Conservation (phyloP, 2,888 invertebrate species). For the Diachrysia chrysitis region DNA sequence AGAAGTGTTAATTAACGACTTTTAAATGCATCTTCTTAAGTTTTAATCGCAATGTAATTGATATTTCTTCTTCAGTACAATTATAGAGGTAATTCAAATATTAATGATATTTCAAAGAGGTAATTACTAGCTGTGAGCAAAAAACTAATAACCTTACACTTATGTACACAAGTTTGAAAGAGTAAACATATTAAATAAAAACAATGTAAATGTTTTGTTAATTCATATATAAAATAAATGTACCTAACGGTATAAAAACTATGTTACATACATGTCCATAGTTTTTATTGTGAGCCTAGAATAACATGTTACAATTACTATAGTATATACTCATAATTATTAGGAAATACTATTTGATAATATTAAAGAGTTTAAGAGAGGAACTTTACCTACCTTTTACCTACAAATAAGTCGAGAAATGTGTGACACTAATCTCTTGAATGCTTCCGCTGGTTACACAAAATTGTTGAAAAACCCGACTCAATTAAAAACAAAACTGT, state of each 20-base stretch:
- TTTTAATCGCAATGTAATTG: background rate
- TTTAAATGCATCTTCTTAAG: background rate
- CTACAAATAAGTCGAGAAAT: too few species aligned
- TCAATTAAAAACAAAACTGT: too few species aligned
- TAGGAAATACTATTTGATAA: too few species aligned
- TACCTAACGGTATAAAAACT: background rate
- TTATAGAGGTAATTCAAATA: slow-evolving; percentile 1
- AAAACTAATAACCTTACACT: slow-evolving; percentile 26
- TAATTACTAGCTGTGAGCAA: slow-evolving; percentile 28
- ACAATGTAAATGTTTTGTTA: background rate
- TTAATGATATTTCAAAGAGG: slow-evolving; percentile 3
- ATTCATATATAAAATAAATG: background rate
- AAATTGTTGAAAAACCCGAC: too few species aligned
- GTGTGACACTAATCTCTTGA: too few species aligned
- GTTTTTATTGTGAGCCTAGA: background rate
- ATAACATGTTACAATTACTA: background rate
- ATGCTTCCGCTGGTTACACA: too few species aligned
- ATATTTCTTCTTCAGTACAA: background rate
- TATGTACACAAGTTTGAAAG: slow-evolving; percentile 10
- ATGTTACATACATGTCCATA: background rate
- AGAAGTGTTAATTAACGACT: background rate
- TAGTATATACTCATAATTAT: too few species aligned
- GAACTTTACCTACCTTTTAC: too few species aligned
- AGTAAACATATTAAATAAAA: slow-evolving; percentile 7
- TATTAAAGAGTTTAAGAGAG: too few species aligned